Evolutionary conservation across 1,140 invertebrate genomes (phyloP).

Genomic region (Megalonaias nervosa): DNA sequence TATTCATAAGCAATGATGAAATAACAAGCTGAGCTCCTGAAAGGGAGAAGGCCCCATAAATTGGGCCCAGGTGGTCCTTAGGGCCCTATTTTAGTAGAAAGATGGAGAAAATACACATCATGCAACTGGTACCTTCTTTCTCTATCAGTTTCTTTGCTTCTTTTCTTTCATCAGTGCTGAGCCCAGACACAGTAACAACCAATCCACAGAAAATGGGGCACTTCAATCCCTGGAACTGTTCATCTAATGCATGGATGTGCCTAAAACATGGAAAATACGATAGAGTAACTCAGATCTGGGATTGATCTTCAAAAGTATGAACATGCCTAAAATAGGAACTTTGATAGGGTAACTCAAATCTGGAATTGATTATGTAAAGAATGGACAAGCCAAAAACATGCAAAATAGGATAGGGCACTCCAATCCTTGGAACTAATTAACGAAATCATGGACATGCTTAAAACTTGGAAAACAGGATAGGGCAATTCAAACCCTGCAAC

Average conservation of each 20-base stretch:
- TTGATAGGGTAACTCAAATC: slow-evolving; percentile 76
- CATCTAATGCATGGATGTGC: slow-evolving; percentile 54
- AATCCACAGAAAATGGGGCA: slow-evolving; percentile 88
- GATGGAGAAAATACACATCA: no score
- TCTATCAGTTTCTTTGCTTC: slow-evolving; percentile 82
- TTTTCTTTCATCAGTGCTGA: slow-evolving; percentile 79
- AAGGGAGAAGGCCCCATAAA: no score
- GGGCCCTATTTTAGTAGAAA: no score
- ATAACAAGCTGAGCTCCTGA: no score
- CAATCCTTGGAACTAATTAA: slow-evolving; percentile 54
- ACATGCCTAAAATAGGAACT: slow-evolving; percentile 47
- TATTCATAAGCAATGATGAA: no score
- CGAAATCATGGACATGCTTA: slow-evolving; percentile 51
- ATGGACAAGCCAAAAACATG: slow-evolving; percentile 47
- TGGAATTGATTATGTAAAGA: slow-evolving; percentile 54
- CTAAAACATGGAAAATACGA: slow-evolving; percentile 57
- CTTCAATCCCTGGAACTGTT: slow-evolving; percentile 64
- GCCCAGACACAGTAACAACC: slow-evolving; percentile 84
- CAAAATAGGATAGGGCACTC: slow-evolving; percentile 77
- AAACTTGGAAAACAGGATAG: neutral
- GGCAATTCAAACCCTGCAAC: no score
- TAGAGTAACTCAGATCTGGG: slow-evolving; percentile 76
- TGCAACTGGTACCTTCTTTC: slow-evolving; percentile 52
- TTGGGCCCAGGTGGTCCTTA: no score
- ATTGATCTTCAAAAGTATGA: slow-evolving; percentile 52